Percentiles rank a stretch among this genome's conserved stretches.
Evolutionary conservation across 64 coral and sea anemone genomes (phyloP).

Genomic region (Dendrophyllia cribrosa): DNA sequence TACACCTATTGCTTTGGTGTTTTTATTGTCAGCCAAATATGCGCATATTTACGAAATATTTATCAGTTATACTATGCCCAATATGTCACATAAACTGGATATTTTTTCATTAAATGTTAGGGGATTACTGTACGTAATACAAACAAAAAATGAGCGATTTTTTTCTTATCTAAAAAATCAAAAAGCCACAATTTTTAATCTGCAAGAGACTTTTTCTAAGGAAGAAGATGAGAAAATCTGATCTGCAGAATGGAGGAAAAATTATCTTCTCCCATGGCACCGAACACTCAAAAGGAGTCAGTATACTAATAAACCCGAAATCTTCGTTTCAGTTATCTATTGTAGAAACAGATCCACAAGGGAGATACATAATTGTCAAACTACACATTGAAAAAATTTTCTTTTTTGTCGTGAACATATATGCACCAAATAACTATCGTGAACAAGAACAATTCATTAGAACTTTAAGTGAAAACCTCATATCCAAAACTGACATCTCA

Average conservation of each 20-base stretch:
- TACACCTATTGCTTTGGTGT: no score
- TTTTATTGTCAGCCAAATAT: no score
- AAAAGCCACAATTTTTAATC: slow-evolving; percentile 6
- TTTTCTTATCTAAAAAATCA: slow-evolving; percentile 11
- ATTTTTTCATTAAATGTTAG: neutral
- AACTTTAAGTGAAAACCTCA: no score
- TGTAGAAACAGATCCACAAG: neutral
- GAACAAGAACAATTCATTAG: neutral
- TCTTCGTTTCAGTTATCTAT: neutral
- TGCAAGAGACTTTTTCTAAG: slow-evolving; percentile 13
- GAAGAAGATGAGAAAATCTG: slow-evolving; percentile 5
- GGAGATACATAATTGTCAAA: slow-evolving; percentile 23
- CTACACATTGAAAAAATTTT: neutral
- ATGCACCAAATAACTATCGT: neutral
- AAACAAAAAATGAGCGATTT: neutral
- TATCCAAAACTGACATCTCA: no score
- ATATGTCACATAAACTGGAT: neutral
- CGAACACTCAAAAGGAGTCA: slow-evolving; percentile 28
- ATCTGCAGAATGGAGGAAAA: neutral
- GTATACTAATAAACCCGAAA: neutral
- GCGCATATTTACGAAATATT: no score
- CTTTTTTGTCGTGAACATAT: slow-evolving; percentile 9
- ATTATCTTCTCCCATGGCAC: slow-evolving; percentile 1
- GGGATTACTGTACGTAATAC: neutral
- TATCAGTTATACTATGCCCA: no score